phyloP scores from a whole-genome alignment of 1,140 invertebrate genomes.

The Pseudomyrmex dendroicus region DNA sequence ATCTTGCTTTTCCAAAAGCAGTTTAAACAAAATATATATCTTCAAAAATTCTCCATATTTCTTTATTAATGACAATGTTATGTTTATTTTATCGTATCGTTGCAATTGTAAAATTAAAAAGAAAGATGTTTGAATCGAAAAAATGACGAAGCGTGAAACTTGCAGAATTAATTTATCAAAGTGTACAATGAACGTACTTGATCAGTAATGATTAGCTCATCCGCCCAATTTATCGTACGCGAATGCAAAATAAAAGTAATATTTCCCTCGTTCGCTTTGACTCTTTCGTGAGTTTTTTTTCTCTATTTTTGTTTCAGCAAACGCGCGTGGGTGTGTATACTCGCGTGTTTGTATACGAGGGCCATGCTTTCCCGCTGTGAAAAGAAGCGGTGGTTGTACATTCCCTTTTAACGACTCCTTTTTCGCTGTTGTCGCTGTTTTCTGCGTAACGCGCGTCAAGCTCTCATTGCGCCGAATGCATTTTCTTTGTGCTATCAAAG shows the following conservation, averaged over 20 bases:
- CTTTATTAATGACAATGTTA: too few relatives aligned
- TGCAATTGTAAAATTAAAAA: too few relatives aligned
- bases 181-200: too few relatives aligned
- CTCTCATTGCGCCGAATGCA: conserved; percentile 36
- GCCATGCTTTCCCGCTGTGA: neutral
- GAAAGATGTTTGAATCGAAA: too few relatives aligned
- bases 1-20: too few relatives aligned
- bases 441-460: conserved; percentile 27
- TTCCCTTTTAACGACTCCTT: conserved; percentile 39
- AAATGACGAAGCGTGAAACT: too few relatives aligned
- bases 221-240: neutral
- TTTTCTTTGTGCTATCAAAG: conserved; percentile 32
- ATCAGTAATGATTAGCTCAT: conserved; percentile 15
- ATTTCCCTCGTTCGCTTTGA: conserved; percentile 20
- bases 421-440: conserved; percentile 34
- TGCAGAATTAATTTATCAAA: too few relatives aligned
- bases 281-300: neutral
- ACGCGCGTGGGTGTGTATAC: too few relatives aligned
- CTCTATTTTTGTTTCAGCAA: neutral
- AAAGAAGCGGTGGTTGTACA: conserved; percentile 29
- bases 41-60: too few relatives aligned
- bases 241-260: neutral
- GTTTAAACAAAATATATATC: too few relatives aligned
- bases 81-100: too few relatives aligned
- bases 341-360: neutral